These are phyloP conservation scores for Apamea sordens DNA, from an alignment of 2,888 invertebrate genomes.

Conservation along the genomic window DNA sequence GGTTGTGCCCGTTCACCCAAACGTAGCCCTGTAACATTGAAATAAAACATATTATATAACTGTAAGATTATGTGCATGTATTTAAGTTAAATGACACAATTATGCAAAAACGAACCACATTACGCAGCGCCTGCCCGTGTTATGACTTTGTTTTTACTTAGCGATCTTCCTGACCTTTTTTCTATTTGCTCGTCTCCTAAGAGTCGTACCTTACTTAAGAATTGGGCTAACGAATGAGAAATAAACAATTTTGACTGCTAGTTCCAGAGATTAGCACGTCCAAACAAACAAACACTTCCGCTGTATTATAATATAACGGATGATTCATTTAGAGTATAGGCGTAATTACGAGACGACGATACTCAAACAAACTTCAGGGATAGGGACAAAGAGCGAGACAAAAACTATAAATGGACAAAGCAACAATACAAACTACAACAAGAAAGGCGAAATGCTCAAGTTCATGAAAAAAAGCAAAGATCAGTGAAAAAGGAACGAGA, in stretches of 20 bases:
- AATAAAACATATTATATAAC: neutral
- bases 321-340: too few species aligned
- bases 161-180: neutral
- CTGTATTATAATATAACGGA: neutral
- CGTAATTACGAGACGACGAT: slow-evolving; percentile 75
- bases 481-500: slow-evolving; percentile 82
- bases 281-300: neutral
- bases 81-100: neutral
- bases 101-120: neutral
- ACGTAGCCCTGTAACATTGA: slow-evolving; percentile 91
- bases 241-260: neutral
- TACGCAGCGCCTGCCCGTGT: neutral
- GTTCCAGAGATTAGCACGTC: neutral
- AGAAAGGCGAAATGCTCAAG: slow-evolving; percentile 79
- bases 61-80: neutral
- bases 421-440: slow-evolving; percentile 83
- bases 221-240: neutral
- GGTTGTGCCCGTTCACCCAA: slow-evolving; percentile 95
- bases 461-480: slow-evolving; percentile 77
- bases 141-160: neutral
- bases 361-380: slow-evolving; percentile 84
- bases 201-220: neutral
- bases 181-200: neutral
- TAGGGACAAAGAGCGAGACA: slow-evolving; percentile 86
- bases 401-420: slow-evolving; percentile 88